Conservation (phyloP, 2,113 vertebrate genomes). For the Notarius quadriscutis region DNA sequence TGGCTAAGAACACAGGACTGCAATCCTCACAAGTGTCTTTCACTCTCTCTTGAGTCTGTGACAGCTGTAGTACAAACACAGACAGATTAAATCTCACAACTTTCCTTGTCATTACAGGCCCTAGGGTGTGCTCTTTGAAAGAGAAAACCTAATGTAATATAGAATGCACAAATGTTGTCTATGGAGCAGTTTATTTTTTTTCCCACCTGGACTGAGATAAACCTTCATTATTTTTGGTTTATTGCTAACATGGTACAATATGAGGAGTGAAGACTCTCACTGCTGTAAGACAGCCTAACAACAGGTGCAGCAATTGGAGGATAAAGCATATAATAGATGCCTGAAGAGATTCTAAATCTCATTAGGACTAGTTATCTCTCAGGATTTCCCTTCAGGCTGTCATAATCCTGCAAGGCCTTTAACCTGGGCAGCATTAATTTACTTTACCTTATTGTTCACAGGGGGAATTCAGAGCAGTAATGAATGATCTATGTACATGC, state of each 20-base stretch:
- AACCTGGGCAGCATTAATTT: slow-evolving; percentile 31
- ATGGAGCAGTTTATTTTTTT: neutral
- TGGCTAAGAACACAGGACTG: neutral
- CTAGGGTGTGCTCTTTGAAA: neutral
- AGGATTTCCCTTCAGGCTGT: slow-evolving; percentile 28
- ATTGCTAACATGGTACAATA: neutral
- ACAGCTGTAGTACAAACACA: neutral
- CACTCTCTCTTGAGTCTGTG: neutral
- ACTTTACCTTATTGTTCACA: slow-evolving; percentile 24
- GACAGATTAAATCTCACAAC: neutral
- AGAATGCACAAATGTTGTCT: neutral
- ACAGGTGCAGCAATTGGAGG: slow-evolving; percentile 28
- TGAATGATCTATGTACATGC: slow-evolving; percentile 19
- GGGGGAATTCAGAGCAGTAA: slow-evolving; percentile 29
- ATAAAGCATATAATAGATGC: slow-evolving; percentile 22
- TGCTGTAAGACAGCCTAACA: slow-evolving; percentile 14
- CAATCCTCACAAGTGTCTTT: neutral
- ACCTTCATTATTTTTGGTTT: neutral
- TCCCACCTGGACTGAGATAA: neutral
- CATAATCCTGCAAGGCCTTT: slow-evolving; percentile 25
- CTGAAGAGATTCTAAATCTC: slow-evolving; percentile 19
- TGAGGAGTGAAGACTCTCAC: neutral
- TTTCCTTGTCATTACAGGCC: neutral
- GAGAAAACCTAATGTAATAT: neutral
- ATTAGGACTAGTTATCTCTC: slow-evolving; percentile 13